These are phyloP conservation scores for Nipponacmea schrenckii DNA, from an alignment of 2,888 invertebrate species.

Conservation along the genomic window DNA sequence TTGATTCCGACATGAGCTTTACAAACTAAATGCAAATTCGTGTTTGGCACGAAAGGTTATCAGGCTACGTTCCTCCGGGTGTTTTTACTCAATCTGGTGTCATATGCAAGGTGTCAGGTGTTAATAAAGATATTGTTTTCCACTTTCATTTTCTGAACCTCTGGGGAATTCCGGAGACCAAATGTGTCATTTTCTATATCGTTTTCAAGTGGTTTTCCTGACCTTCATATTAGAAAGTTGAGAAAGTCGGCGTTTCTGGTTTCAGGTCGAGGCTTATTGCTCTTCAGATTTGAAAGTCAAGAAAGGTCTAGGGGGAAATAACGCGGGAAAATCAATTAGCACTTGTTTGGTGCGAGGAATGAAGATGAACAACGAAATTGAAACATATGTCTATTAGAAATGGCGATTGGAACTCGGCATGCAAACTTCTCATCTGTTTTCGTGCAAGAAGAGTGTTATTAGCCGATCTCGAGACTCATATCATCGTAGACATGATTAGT, in stretches of 20 bases:
- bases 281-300: neutral
- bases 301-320: constrained; percentile 7
- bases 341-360: constrained; percentile 4
- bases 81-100: neutral
- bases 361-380: constrained; percentile 5
- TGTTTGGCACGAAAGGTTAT: constrained; percentile 5
- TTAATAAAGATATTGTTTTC: neutral
- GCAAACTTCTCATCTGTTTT: neutral
- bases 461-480: neutral
- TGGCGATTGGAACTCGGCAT: constrained; percentile 5
- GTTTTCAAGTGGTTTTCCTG: neutral
- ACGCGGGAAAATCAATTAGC: constrained; percentile 9
- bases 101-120: constrained; percentile 5
- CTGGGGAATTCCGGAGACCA: neutral
- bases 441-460: neutral
- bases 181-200: neutral
- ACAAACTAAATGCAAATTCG: constrained; percentile 4
- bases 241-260: neutral
- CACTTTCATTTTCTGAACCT: neutral
- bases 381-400: constrained; percentile 1
- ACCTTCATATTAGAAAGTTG: too few species aligned
- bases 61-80: neutral
- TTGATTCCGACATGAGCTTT: neutral
- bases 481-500: neutral
- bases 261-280: neutral